Evolutionary conservation across 2,888 invertebrate species (phyloP), one percentile per base, ranked within the genome.

Genomic region (Dorcus parallelipipedus): DNA sequence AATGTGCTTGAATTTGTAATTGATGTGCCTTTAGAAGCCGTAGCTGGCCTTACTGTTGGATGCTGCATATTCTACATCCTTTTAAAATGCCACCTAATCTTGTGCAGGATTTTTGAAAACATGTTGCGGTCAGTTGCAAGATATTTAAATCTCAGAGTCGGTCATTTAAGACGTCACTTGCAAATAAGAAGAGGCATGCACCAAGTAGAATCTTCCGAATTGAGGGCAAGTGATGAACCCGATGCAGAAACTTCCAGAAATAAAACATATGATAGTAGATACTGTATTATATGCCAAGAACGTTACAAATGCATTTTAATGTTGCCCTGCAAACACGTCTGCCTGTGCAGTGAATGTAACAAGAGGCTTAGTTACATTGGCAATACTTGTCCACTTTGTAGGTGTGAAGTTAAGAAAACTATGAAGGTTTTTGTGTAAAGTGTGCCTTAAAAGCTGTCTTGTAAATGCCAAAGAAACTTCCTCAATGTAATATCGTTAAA

Each of bases 281-380:
- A 79, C 9, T 84, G 84, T 76, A 79, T 84, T 10, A 80, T 84
- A 62, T 84, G 84, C 62, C 81, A 83, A 65, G 84, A 84, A 65
- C 71, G 80, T 3, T 78, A 79, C 59, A 84, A 83, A 71, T 83
- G 83, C 78, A 81, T 84, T 10, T 71, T 84, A 42, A 79, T 82
- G 45, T 68, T 84, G 54, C 84, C 84, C 0, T 84, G 84, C 65
- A 78, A 81, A 14, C 84, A 84, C 76, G 77, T 84, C 17, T 84
- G 84, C 64, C 71, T 83, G 40, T 84, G 84, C 67, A 74, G 74
- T 38, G 82, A 82, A 63, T 84, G 84, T 64, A 81, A 79, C 61
- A 69, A 77, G 62, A 73, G 78, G n/a, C 69, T 83, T 3, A 80
- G 79, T 74, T 77, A 78, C 20, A 81, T 80, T 68, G 82, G 80